A percentile compares a stretch with the other conserved stretches of the same genome.
These are phyloP conservation scores for Ctenomys sociabilis DNA, from an alignment of 2,113 vertebrate species.

Conservation along the genomic window DNA sequence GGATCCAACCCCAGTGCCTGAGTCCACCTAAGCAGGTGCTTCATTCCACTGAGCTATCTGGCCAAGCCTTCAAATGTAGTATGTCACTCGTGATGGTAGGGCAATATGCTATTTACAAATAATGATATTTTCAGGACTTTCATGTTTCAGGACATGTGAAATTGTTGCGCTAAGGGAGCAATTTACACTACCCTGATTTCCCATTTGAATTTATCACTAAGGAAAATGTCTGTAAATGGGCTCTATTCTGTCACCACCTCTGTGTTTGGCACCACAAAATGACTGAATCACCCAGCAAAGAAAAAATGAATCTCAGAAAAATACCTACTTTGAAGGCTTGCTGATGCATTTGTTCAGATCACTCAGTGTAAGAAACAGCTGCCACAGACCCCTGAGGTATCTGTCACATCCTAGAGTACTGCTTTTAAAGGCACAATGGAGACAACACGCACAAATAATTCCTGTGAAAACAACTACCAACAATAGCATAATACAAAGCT, in stretches of 20 bases:
- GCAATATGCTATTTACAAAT: not conserved
- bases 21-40: too few relatives aligned
- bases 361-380: not conserved
- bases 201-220: not conserved
- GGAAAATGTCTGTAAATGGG: not conserved
- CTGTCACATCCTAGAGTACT: not conserved
- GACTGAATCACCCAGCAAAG: not conserved
- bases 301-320: not conserved
- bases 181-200: not conserved
- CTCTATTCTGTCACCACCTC: not conserved
- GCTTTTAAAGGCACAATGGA: not conserved
- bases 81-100: not conserved
- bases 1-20: too few relatives aligned
- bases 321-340: not conserved
- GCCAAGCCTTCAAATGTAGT: conserved; percentile 23
- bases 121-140: not conserved
- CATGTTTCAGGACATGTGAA: not conserved
- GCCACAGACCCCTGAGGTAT: not conserved
- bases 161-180: not conserved
- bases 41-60: too few relatives aligned
- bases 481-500: not conserved
- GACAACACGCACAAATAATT: not conserved
- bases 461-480: not conserved
- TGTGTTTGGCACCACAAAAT: not conserved
- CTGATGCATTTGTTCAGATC: not conserved